Conservation (phyloP, 64 coral and sea anemone species). For the Montipora sp. region DNA sequence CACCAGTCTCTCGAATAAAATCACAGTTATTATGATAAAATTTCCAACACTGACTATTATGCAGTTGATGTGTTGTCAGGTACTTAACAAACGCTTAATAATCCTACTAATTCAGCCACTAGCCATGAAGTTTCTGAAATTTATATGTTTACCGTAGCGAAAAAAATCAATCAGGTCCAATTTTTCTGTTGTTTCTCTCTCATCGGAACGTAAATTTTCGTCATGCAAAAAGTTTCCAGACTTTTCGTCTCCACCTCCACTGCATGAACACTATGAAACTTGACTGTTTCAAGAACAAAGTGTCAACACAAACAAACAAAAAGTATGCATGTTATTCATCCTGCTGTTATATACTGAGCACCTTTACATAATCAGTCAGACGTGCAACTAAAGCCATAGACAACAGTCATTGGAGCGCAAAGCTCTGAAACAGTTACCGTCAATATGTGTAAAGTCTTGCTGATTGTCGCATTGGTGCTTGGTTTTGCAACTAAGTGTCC, state of each 20-base stretch:
- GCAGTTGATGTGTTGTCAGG: no score
- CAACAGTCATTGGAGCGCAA: neutral
- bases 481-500: neutral
- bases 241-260: neutral
- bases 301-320: slow-evolving; percentile 1
- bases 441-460: neutral
- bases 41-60: no score
- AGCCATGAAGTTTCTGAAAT: no score
- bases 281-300: slow-evolving; percentile 5
- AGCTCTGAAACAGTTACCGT: neutral
- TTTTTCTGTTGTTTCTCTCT: neutral
- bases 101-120: no score
- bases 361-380: neutral
- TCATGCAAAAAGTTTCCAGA: neutral
- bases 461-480: neutral
- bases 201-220: neutral
- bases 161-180: neutral
- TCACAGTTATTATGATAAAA: no score
- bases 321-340: neutral
- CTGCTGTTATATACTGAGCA: neutral
- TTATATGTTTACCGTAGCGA: no score
- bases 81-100: no score
- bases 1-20: no score
- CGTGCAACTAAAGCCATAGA: neutral
- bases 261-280: neutral